Base-by-base conservation (phyloP, 2,888 invertebrate genomes). In the Diaperis boleti region DNA sequence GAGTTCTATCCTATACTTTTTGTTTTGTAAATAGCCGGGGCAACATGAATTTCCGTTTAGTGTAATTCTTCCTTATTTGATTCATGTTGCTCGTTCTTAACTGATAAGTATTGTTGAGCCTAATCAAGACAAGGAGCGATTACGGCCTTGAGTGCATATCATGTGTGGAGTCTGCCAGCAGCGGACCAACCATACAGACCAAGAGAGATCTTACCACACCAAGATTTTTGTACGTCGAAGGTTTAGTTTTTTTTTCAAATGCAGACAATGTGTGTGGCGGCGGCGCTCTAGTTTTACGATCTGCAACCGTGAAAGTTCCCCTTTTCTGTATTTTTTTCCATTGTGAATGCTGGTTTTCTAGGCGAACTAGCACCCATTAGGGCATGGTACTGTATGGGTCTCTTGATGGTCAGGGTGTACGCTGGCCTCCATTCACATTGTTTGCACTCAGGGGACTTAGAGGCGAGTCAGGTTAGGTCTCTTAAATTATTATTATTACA, bases 381-480 rank as follows among this genome's bases (percentile, higher is more conserved):
- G 52, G 20, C 11, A 52, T 73, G 74, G 74, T 73, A 69, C 72
- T 74, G 75, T 75, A 74, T 75, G 75, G 75, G 74, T 72, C 62
- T 49, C 42, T 50, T 3, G 66, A 60, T 66, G 69, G 68, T 70
- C 68, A 63, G 22, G 79, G 77, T 76, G 15, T 6, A 22, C 54
- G 87, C 88, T 89, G 89, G 90, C 90, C 89, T 89, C 89, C 90
- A 90, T 86, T 89, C 91, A 90, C 91, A 91, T 91, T 91, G 91
- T 91, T 91, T 91, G 91, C 90, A 91, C 90, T 89, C 88, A 83
- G 84, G 80, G 78, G 75, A 50, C 73, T 72, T 69, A 74, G 74
- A 78, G 76, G 75, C 76, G 74, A 77, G 76, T 74, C 71, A 68
- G 65, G 67, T 69, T 67, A 68, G 66, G 69, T 62, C 65, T 70